Evolutionary conservation across 2,888 invertebrate species (phyloP), one percentile per base, ranked within the genome.

Genomic region (Cryptocephalus primarius): DNA sequence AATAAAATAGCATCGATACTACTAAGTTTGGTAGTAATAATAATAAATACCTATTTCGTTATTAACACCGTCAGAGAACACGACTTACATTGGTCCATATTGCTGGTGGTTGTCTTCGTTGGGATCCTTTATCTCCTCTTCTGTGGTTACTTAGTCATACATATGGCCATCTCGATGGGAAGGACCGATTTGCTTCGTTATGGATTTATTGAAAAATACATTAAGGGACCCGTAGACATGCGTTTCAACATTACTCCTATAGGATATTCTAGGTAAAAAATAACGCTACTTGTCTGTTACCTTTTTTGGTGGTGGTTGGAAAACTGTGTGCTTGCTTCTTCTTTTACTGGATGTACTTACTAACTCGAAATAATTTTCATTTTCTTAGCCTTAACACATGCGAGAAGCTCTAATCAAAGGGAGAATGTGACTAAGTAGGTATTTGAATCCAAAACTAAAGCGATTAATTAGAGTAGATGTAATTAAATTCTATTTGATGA

Each of bases 1-100:
- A 86, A 82, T 67, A 85, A 83, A 72, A 68, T 83, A 14, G 70
- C 84, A 32, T 76, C 88, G 0, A 77, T 82, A 14, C 45, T 78
- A 4, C 68, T 90, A 32, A 82, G 86, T 9, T 61, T 81, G 8
- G 64, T 83, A 38, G 85, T 90, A 6, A 85, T 91, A 59, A 72
- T 68, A 6, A 88, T 91, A 57, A 91, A 91, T 67, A 74, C 88
- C 50, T 88, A 79, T 65, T 88, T 89, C 66, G 85, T 89, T 9
- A 69, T 78, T 12, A 74, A 75, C 44, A 80, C 78, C 52, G 76
- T 85, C 1, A 64, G 73, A 22, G 61, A 69, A 8, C 60, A 68
- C 1, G 55, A 77, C 8, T 58, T 74, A 11, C 55, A 68, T 33
- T 72, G 72, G 63, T 69, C 64, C 39, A 58, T 72, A 44, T 65